A percentile compares a stretch with the other conserved stretches of the same genome.
phyloP scores from a whole-genome alignment of 2,888 invertebrate species.

The Eupithecia pulchellata region DNA sequence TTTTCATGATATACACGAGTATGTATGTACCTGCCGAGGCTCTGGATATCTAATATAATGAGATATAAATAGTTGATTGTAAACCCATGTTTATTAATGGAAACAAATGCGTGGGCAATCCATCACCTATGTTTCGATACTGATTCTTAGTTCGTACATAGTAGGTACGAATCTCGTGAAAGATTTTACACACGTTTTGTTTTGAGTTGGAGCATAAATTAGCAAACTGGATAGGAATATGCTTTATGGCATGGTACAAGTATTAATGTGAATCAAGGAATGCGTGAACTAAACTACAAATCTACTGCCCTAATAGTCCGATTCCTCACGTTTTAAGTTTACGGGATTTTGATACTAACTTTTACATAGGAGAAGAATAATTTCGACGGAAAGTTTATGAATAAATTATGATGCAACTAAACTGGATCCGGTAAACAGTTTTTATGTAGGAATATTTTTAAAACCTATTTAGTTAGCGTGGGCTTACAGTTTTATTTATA shows the following conservation, averaged over 20 bases:
- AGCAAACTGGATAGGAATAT: not conserved
- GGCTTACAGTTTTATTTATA: not conserved
- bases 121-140: constrained; percentile 13
- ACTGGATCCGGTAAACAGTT: constrained; percentile 3
- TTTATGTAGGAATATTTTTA: constrained; percentile 5
- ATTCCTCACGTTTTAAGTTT: not conserved
- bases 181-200: not conserved
- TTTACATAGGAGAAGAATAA: not conserved
- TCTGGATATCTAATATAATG: not conserved
- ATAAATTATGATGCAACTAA: not conserved
- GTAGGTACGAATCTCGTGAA: not conserved
- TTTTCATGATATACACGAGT: constrained; percentile 16
- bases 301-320: not conserved
- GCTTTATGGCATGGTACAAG: not conserved
- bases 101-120: constrained; percentile 12
- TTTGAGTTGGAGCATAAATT: not conserved
- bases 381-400: constrained; percentile 1
- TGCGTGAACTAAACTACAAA: not conserved
- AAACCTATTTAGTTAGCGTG: constrained; percentile 1
- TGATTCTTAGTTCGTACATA: constrained; percentile 29
- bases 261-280: not conserved
- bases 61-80: not conserved
- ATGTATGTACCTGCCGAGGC: not conserved
- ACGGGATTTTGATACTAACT: not conserved
- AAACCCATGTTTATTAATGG: constrained; percentile 15